Evolutionary conservation across 2,888 invertebrate species (phyloP).

Genomic region (Eulithis prunata): DNA sequence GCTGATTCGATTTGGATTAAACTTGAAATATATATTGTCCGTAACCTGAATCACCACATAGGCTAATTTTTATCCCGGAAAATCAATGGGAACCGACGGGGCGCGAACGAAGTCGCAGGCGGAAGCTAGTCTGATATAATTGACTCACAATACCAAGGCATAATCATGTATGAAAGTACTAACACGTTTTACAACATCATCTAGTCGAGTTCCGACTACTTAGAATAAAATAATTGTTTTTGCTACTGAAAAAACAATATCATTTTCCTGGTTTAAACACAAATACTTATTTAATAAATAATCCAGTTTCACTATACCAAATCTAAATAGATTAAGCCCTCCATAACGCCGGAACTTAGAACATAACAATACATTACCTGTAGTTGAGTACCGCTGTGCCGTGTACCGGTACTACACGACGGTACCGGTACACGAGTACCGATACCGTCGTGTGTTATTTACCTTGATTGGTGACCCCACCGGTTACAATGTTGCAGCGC

Average conservation of each 20-base stretch:
- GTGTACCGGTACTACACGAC: constrained; percentile 17
- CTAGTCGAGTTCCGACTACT: background rate
- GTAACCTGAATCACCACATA: too few species aligned
- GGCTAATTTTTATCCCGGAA: too few species aligned
- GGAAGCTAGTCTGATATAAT: constrained; percentile 9
- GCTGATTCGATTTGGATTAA: too few species aligned
- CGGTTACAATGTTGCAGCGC: constrained; percentile 7
- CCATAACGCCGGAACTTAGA: constrained; percentile 20
- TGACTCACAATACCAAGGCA: background rate
- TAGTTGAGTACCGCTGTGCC: constrained; percentile 15
- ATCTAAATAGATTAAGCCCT: constrained; percentile 24
- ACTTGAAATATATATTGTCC: too few species aligned
- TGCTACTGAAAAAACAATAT: too few species aligned
- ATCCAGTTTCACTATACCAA: background rate
- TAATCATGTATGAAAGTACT: background rate
- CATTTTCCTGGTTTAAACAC: too few species aligned
- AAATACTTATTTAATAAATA: too few species aligned
- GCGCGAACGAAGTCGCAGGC: too few species aligned
- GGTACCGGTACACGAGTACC: constrained; percentile 25
- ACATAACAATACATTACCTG: constrained; percentile 30
- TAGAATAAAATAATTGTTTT: too few species aligned
- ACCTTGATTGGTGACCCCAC: constrained; percentile 35
- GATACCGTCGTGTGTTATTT: constrained; percentile 26
- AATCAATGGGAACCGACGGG: too few species aligned
- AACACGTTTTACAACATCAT: background rate